Percentiles rank a stretch among this genome's conserved stretches.
These are phyloP conservation scores for Cydia fagiglandana DNA, from an alignment of 1,140 invertebrate genomes.

Conservation along the genomic window DNA sequence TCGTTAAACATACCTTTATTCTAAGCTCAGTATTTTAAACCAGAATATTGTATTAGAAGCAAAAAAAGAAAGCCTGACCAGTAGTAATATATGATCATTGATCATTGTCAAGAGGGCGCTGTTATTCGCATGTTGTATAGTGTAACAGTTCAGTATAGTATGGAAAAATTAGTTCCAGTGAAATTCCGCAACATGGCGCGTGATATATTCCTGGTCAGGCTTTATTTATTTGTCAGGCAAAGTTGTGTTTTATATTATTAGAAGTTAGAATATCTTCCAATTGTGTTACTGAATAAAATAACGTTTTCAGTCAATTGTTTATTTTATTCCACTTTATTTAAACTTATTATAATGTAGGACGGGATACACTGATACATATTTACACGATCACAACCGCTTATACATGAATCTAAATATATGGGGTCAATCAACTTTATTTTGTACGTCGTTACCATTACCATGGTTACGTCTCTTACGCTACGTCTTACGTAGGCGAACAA, in stretches of 20 bases:
- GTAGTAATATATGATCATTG: too few relatives aligned
- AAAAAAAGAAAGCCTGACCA: too few relatives aligned
- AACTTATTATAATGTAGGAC: conserved; percentile 29
- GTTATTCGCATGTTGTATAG: too few relatives aligned
- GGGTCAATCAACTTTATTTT: not conserved
- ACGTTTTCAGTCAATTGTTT: conserved; percentile 38
- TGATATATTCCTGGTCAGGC: too few relatives aligned
- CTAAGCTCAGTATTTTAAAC: not conserved
- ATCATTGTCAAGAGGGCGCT: too few relatives aligned
- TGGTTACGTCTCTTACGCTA: too few relatives aligned
- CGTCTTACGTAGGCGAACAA: too few relatives aligned
- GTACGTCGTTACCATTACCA: not conserved
- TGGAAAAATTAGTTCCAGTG: too few relatives aligned
- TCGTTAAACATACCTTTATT: not conserved
- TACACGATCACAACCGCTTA: conserved; percentile 22
- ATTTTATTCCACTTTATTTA: conserved; percentile 38
- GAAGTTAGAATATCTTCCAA: conserved; percentile 39
- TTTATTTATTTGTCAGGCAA: not conserved
- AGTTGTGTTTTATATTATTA: conserved; percentile 32
- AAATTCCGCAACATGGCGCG: too few relatives aligned
- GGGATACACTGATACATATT: conserved; percentile 24
- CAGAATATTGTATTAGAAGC: not conserved
- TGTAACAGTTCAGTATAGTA: too few relatives aligned
- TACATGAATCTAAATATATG: not conserved
- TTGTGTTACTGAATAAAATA: conserved; percentile 41